Percentiles rank a stretch among this genome's conserved stretches.
phyloP scores from a whole-genome alignment of 1,140 invertebrate genomes.

The Drosophila mojavensis region DNA sequence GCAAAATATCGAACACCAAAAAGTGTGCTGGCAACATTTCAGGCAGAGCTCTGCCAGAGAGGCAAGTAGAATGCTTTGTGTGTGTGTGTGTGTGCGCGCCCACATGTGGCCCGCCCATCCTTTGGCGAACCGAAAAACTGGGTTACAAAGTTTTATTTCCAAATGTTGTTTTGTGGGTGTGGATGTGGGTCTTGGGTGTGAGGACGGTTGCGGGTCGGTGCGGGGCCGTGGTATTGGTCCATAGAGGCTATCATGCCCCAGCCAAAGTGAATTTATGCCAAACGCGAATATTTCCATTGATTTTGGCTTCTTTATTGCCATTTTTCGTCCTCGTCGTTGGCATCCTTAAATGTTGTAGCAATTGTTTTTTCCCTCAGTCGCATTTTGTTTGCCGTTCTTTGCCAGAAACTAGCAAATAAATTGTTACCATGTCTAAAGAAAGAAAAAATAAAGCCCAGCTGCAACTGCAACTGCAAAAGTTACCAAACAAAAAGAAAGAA shows the following conservation, averaged over 20 bases:
- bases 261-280: constrained; percentile 74
- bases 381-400: constrained; percentile 28
- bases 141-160: constrained; percentile 70
- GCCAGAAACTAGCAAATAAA: constrained; percentile 65
- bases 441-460: constrained; percentile 20
- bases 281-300: constrained; percentile 77
- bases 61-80: background rate
- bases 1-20: constrained; percentile 51
- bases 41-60: background rate
- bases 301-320: constrained; percentile 73
- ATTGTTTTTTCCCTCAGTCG: constrained; percentile 26
- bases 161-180: constrained; percentile 44
- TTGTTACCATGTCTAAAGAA: constrained; percentile 47
- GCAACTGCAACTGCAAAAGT: background rate
- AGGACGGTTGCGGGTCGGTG: no score
- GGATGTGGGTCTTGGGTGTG: background rate
- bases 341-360: constrained; percentile 66
- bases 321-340: constrained; percentile 45
- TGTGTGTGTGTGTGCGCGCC: background rate
- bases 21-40: constrained; percentile 19
- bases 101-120: background rate
- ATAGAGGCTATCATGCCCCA: constrained; percentile 13
- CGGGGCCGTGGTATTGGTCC: constrained; percentile 8
- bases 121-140: constrained; percentile 44
- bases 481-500: constrained; percentile 3